Evolutionary conservation across 1,140 invertebrate species (phyloP).

Genomic region (Ruditapes philippinarum): DNA sequence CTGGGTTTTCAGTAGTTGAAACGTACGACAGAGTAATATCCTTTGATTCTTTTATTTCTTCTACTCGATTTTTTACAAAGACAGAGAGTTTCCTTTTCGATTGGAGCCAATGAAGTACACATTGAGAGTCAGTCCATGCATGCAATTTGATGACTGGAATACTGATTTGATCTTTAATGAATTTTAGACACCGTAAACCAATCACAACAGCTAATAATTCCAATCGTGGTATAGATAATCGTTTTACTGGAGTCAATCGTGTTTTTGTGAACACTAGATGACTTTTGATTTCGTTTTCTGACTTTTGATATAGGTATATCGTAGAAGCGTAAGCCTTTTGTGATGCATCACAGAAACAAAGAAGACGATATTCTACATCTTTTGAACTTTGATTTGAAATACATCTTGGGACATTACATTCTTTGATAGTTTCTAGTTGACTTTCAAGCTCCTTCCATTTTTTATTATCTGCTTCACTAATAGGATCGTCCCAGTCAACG

Average conservation of each 20-base stretch:
- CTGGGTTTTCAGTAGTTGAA: slow-evolving; percentile 3
- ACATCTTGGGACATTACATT: background rate
- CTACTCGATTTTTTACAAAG: slow-evolving; percentile 36
- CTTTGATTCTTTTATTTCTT: background rate
- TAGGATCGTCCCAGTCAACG: slow-evolving; percentile 23
- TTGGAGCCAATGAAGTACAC: slow-evolving; percentile 12
- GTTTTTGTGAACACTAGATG: slow-evolving; percentile 7
- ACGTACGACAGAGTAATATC: slow-evolving; percentile 2
- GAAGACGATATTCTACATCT: background rate
- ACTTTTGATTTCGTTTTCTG: background rate
- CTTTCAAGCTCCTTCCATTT: background rate
- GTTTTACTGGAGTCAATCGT: slow-evolving; percentile 11
- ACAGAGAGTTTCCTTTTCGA: background rate
- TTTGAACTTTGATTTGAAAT: background rate
- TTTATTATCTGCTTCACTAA: background rate
- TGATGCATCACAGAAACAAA: slow-evolving; percentile 40
- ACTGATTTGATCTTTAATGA: background rate
- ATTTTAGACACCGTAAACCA: slow-evolving; percentile 24
- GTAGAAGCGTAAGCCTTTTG: background rate
- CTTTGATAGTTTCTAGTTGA: background rate
- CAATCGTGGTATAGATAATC: slow-evolving; percentile 6
- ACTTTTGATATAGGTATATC: background rate
- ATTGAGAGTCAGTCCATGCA: slow-evolving; percentile 30
- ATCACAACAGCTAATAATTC: slow-evolving; percentile 25
- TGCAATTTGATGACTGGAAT: background rate